Evolutionary conservation across 1,140 invertebrate genomes (phyloP).

Genomic region (Saccostrea glomerata): DNA sequence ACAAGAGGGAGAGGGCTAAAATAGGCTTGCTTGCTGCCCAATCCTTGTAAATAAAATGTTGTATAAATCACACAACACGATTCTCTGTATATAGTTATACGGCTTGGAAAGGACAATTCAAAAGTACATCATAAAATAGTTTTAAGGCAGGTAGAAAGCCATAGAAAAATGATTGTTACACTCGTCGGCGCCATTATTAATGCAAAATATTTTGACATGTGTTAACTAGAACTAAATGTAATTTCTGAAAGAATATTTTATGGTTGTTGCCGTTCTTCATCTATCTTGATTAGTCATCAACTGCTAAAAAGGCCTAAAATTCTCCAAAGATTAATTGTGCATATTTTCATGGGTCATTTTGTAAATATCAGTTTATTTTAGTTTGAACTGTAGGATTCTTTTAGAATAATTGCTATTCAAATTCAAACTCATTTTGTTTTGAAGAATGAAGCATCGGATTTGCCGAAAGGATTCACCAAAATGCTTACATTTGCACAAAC

Average conservation of each 20-base stretch:
- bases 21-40: too few relatives aligned
- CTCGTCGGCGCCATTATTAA: conserved; percentile 19
- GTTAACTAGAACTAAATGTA: conserved; percentile 22
- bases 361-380: background rate
- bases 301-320: conserved; percentile 13
- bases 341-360: conserved; percentile 30
- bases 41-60: too few relatives aligned
- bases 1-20: too few relatives aligned
- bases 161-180: conserved; percentile 13
- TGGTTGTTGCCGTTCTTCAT: background rate
- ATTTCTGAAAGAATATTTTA: conserved; percentile 31
- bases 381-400: background rate
- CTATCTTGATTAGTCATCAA: conserved; percentile 11
- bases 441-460: background rate
- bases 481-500: too few relatives aligned
- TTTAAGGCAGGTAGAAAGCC: background rate
- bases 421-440: background rate
- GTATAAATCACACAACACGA: too few relatives aligned
- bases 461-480: too few relatives aligned
- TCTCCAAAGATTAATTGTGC: conserved; percentile 13
- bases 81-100: too few relatives aligned
- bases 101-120: background rate
- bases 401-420: background rate
- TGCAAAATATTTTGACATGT: conserved; percentile 29
- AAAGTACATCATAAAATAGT: background rate